Conservation (phyloP, 2,113 vertebrate species). For the Oxygymnocypris stewartii region DNA sequence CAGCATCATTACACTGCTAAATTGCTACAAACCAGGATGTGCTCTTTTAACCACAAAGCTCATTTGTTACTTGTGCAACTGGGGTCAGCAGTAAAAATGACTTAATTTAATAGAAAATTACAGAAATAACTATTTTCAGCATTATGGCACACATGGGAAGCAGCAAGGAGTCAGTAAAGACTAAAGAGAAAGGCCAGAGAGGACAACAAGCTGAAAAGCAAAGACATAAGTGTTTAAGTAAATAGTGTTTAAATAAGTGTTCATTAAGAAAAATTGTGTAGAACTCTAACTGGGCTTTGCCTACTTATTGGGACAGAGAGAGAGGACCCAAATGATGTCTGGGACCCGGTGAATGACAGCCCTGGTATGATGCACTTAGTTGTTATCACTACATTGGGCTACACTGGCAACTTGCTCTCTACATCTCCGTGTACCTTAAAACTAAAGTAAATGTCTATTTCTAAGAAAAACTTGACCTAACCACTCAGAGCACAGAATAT, state of each 20-base stretch:
- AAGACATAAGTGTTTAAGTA: neutral
- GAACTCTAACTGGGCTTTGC: neutral
- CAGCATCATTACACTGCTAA: conserved; percentile 14
- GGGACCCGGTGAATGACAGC: neutral
- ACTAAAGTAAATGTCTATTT: neutral
- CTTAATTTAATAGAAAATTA: neutral
- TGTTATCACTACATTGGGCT: neutral
- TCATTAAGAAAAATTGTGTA: neutral
- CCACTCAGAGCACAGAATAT: neutral
- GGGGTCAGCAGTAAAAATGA: neutral
- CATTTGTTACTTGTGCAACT: neutral
- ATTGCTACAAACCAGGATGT: conserved; percentile 10
- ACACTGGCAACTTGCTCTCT: neutral
- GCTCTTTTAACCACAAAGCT: conserved; percentile 6
- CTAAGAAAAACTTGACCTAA: neutral
- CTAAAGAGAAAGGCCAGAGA: neutral
- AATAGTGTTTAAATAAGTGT: no score
- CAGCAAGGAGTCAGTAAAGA: neutral
- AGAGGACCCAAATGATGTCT: neutral
- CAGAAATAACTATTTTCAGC: neutral
- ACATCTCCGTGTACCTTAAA: neutral
- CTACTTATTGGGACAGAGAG: neutral
- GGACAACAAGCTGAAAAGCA: neutral
- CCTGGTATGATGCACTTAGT: neutral
- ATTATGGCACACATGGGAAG: neutral